Base-by-base conservation (phyloP, 2,113 vertebrate genomes). In the Carettochelys insculpta region DNA sequence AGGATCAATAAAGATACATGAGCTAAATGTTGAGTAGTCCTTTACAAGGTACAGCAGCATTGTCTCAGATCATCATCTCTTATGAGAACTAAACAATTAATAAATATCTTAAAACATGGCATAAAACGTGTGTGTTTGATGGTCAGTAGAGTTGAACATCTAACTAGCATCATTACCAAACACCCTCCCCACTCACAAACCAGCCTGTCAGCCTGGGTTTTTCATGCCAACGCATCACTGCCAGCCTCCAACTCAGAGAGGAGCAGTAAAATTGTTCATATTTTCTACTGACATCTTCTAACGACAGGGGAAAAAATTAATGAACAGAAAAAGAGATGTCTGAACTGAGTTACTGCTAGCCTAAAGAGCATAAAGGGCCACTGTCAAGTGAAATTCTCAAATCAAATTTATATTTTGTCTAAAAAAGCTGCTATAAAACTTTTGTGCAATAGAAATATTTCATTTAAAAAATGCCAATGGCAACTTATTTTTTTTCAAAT, bases 221-320 rank as follows among this genome's bases (percentile, higher is more conserved):
- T 90, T 93, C 93, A 94, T 93, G 85, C 81, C 86, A 68, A n/a
- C 76, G 83, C 90, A 89, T 88, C 77, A 77, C 52, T 84, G 91
- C 87, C 90, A 92, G 71, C 61, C 88, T 83, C 82, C 86, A 95
- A 92, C 51, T 90, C 79, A 87, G 25, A 41, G 87, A 88, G 82
- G 83, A 92, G 81, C 54, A 93, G 45, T 47, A 61, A 88, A 92
- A 82, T 87, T 84, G 34, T 84, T 76, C 61, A 13, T 90, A 53
- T 56, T 93, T 93, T 84, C 85, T 91, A 11, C 47, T 86, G 48
- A 75, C 56, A 80, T 93, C 48, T 43, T 81, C 86, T 53, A 84
- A 91, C 54, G 45, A 82, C 34, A 86, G 58, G 20, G 27, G 85
- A 53, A 80, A 94, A 89, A 83, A 52, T n/a, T n/a, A 50, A 85